Evolutionary conservation across 2,888 invertebrate species (phyloP).

Genomic region (Macrosoma leucophasiata): DNA sequence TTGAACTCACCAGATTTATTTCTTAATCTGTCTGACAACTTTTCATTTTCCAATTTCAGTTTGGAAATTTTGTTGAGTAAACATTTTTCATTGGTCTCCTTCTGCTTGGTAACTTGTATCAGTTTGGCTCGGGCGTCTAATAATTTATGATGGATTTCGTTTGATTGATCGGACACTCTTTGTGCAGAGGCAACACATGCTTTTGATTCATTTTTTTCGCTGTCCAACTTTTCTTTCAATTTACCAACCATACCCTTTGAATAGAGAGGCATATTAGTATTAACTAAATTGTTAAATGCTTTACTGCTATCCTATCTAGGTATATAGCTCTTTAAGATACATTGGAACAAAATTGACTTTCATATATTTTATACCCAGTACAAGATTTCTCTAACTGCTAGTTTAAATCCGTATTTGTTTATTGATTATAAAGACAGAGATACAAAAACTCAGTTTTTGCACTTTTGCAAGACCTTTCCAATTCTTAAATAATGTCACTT

Average conservation of each 20-base stretch:
- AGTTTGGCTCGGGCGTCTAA: slow-evolving; percentile 47
- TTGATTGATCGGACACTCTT: slow-evolving; percentile 57
- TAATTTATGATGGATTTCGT: slow-evolving; percentile 45
- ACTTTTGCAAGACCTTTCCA: too few species aligned
- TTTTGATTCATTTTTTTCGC: slow-evolving; percentile 57
- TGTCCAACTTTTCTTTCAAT: slow-evolving; percentile 45
- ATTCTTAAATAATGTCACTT: too few species aligned
- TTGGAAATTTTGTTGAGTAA: slow-evolving; percentile 53
- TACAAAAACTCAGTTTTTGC: too few species aligned
- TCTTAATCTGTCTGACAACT: slow-evolving; percentile 49
- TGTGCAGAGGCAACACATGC: slow-evolving; percentile 64
- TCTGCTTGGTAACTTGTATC: slow-evolving; percentile 52
- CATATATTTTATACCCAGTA: too few species aligned
- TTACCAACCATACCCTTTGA: slow-evolving; percentile 42
- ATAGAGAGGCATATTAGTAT: too few species aligned
- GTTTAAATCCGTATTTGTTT: too few species aligned
- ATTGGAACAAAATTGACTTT: too few species aligned
- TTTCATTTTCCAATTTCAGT: slow-evolving; percentile 56
- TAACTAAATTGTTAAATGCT: too few species aligned
- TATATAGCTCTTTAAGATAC: too few species aligned
- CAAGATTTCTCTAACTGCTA: too few species aligned
- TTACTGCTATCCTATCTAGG: too few species aligned
- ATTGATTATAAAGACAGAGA: too few species aligned
- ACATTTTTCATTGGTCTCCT: slow-evolving; percentile 48
- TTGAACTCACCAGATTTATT: slow-evolving; percentile 55